Evolutionary conservation across 2,113 vertebrate genomes (phyloP), one percentile per base, ranked within the genome.

Genomic region (Psilopsiagon aymara): DNA sequence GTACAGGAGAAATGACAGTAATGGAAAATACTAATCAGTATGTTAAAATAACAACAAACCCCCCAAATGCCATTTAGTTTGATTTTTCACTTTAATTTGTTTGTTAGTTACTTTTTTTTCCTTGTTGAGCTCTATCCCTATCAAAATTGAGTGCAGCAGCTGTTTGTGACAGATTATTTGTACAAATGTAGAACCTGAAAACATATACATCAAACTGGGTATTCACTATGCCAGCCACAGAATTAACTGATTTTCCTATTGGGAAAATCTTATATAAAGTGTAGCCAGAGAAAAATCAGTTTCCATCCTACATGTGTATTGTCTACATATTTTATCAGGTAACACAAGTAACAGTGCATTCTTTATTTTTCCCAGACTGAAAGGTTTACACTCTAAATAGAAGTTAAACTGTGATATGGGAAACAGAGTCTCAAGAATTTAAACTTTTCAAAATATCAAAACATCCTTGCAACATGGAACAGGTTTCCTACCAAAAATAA

Each of bases 141-240:
- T 28, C 47, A 69, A 92, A 91, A 92, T 35, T 66, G 68, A 87
- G 19, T n/a, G 18, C 43, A 68, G 70, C 62, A 74, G 81, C 53
- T 92, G 24, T n/a, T 69, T 85, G n/a, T 76, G 79, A 53, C 52
- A 69, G 89, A 84, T 86, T 79, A 79, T 82, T 89, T 91, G 35
- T 71, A 13, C n/a, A 24, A 92, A 49, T 17, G 44, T 6, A 66
- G 28, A 85, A 9, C 69, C 76, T 75, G 69, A 77, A 82, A 92
- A 6, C 37, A 64, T 88, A 88, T 59, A 43, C 39, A 78, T 79
- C 47, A 39, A 51, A 47, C 57, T 25, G 20, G 7, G 17, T 29
- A 78, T 75, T 86, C 35, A 21, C 43, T 55, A 1, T 33, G 18
- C 63, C 39, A 78, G n/a, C n/a, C 44, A 70, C 18, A 25, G 39